phyloP scores from a whole-genome alignment of 2,113 vertebrate species.

The Eublepharis macularius region DNA sequence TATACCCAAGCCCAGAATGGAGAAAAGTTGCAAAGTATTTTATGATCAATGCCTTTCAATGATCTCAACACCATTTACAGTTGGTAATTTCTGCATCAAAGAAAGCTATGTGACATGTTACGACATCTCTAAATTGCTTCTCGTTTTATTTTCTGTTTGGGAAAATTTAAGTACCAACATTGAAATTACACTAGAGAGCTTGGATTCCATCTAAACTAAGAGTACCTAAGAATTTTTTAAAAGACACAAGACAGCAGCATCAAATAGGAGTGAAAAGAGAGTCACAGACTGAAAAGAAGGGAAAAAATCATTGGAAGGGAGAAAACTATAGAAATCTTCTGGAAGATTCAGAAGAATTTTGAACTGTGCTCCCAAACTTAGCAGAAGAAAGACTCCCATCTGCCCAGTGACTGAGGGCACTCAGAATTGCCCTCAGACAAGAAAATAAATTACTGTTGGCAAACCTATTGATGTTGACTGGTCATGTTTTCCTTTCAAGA shows the following conservation, averaged over 20 bases:
- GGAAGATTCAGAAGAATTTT: neutral
- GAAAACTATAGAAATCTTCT: neutral
- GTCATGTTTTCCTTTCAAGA: neutral
- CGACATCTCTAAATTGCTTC: neutral
- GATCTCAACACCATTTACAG: neutral
- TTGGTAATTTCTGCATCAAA: neutral
- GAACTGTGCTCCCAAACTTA: neutral
- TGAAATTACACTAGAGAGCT: neutral
- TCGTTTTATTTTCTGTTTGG: neutral
- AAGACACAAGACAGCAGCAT: too few relatives aligned
- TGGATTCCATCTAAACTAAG: neutral
- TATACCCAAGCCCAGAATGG: neutral
- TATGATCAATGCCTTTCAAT: neutral
- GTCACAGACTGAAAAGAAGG: neutral
- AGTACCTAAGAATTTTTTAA: too few relatives aligned
- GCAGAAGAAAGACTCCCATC: conserved; percentile 23
- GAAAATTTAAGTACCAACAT: neutral
- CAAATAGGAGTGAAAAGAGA: neutral
- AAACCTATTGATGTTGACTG: conserved; percentile 22
- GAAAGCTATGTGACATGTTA: neutral
- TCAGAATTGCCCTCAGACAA: conserved; percentile 33
- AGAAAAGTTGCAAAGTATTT: neutral
- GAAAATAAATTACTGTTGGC: conserved; percentile 44
- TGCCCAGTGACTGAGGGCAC: conserved; percentile 30
- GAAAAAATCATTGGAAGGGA: neutral